These are phyloP conservation scores for Monopis laevigella DNA, from an alignment of 2,888 invertebrate species.

Conservation along the genomic window DNA sequence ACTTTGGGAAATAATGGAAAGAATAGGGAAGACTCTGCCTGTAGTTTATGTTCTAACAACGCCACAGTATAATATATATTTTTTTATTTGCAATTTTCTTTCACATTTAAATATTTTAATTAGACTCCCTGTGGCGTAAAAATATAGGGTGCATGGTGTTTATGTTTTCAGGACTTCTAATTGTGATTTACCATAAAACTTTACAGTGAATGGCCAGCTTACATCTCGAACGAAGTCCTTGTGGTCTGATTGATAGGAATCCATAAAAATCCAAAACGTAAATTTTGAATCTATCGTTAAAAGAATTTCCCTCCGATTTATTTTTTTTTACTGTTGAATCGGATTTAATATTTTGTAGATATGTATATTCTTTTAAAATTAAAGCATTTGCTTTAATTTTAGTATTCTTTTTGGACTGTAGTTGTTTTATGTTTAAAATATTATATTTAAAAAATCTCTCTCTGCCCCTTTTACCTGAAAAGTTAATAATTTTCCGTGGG, in stretches of 20 bases:
- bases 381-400: neutral
- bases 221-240: neutral
- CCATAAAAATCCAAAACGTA: neutral
- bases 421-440: neutral
- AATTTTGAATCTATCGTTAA: neutral
- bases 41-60: neutral
- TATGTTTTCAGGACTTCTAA: neutral
- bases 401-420: neutral
- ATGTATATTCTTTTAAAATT: neutral
- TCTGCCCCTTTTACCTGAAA: neutral
- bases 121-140: slow-evolving; percentile 1
- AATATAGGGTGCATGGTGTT: neutral
- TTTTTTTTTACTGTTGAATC: neutral
- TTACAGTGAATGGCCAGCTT: neutral
- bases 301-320: neutral
- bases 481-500: neutral
- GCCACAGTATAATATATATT: neutral
- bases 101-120: neutral
- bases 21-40: neutral
- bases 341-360: neutral
- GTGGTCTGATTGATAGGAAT: neutral
- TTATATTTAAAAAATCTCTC: neutral
- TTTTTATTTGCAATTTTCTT: neutral
- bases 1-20: neutral
- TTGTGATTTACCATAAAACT: neutral